Evolutionary conservation across 2,888 invertebrate genomes (phyloP), one percentile per base, ranked within the genome.

Genomic region (Hirtodrosophila alboralis): DNA sequence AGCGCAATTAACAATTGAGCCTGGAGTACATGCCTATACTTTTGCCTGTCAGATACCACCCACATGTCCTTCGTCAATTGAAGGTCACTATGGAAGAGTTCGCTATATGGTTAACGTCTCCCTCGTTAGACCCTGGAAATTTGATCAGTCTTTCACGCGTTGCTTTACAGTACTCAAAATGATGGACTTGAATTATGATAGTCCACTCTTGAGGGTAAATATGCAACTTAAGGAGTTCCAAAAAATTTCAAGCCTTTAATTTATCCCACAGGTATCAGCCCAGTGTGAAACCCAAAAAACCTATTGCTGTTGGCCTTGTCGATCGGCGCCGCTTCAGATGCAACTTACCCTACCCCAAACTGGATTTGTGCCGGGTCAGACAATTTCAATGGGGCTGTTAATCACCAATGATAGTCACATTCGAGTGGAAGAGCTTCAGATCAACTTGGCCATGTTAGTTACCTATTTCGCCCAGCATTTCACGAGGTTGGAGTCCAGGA

Each of bases 61-160:
- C 0, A 86, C 86, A 30, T 91, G 92, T 28, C 93, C 93, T 0
- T 91, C 93, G 0, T 92, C 93, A 0, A 92, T 91, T 67, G 92
- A 93, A 60, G 91, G 91, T 0, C 27, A 70, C 0, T 68, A 88
- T 13, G 93, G 93, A 0, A 90, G 91, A 63, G 88, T 93, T 14
- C 88, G 94, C 2, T 94, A 94, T 84, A 91, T 92, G 81, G 76
- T 68, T 0, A 84, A 94, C 89, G 95, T 95, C 3, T 93, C 93
- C 0, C 91, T 97, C 13, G 95, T 96, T 85, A 92, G 95, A 7
- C 96, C 97, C 12, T 96, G 96, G 96, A 96, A 95, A 86, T 95
- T 95, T 88, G 96, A 97, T 90, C 86, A 89, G 44, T 79, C 64
- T 1, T 89, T 83, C 33, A 95, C 95, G 87, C 92, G 93, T 77